Evolutionary conservation across 2,113 vertebrate species (phyloP), one percentile per base, ranked within the genome.

Genomic region (Fulica atra): DNA sequence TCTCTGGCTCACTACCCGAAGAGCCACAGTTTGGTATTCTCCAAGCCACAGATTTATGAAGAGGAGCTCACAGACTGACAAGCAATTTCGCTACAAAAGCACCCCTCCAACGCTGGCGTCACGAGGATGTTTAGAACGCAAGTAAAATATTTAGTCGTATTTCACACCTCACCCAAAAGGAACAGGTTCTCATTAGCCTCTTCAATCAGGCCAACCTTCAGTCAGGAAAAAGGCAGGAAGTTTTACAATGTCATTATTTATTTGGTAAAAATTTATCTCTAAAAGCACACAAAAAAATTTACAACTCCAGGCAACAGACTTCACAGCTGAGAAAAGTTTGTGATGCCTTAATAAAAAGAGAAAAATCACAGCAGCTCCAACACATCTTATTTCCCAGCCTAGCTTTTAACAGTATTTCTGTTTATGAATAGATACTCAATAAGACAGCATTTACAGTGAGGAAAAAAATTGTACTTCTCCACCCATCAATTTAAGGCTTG

Each of bases 71-170:
- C 80, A 95, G 86, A 96, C 93, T 88, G 78, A 97, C 94, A 95
- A 95, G 84, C 84, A 94, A 91, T 96, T 96, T 89, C 94, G 84
- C 89, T 94, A 97, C 81, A 97, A 96, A 96, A 94, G 89, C 86
- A 93, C 94, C 87, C 51, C 53, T 89, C 89, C 83, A 81, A 48
- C 10, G 2, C 6, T 92, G 88, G 68, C 42, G 3, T 95, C 93
- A 96, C 40, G 46, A 74, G 51, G 91, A 93, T 88, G 85, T 95
- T 97, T 80, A 92, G 70, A 88, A 91, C 70, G 54, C 92, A 89
- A 96, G 89, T 78, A 94, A 97, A 96, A 96, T 92, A 97, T 84
- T 97, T 95, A 95, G 87, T 95, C 85, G 13, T 94, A 96, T 96
- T 97, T 98, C 95, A 96, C 92, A 96, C 35, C 71, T 97, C 40